phyloP scores from a whole-genome alignment of 2,797 vertebrate species.

The Numenius phaeopus region DNA sequence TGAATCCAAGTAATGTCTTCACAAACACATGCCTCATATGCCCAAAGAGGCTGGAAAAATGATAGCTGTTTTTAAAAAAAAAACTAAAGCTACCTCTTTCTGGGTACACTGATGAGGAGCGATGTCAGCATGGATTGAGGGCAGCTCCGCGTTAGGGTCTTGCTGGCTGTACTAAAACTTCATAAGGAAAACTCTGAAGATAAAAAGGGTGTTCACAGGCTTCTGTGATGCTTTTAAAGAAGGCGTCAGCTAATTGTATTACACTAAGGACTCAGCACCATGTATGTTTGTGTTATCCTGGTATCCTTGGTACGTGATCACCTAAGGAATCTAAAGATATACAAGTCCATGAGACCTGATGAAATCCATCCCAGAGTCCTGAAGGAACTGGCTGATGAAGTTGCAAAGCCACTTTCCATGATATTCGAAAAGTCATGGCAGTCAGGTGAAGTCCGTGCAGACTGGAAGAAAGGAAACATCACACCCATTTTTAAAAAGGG shows the following conservation, averaged over 20 bases:
- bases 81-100: background rate
- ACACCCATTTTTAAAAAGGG: no score
- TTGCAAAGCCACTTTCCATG: no score
- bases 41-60: background rate
- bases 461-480: no score
- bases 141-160: background rate
- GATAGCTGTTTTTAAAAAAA: background rate
- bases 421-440: no score
- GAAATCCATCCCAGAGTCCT: no score
- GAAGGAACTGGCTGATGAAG: no score
- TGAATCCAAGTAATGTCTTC: background rate
- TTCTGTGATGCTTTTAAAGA: background rate
- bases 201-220: background rate
- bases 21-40: background rate
- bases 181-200: background rate
- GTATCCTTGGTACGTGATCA: no score
- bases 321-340: no score
- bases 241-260: background rate
- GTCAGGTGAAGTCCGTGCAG: no score
- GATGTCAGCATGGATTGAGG: background rate
- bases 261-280: background rate
- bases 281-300: background rate
- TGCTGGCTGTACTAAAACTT: background rate
- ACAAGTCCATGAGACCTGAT: no score
- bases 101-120: background rate